Percentiles rank a stretch among this genome's conserved stretches.
phyloP scores from a whole-genome alignment of 1,140 invertebrate genomes.

The Sipha flava region DNA sequence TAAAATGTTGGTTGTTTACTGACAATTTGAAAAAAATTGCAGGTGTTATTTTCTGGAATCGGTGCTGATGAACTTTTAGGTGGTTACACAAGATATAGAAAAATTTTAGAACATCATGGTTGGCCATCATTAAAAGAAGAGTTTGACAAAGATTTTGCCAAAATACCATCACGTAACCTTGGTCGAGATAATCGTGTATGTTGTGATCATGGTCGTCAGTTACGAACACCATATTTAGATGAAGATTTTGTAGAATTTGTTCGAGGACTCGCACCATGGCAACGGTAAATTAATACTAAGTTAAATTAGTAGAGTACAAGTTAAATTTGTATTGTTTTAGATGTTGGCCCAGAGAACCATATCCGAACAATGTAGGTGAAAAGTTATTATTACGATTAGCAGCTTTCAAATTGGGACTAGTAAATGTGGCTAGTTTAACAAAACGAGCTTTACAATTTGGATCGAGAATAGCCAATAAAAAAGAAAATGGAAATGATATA shows the following conservation, averaged over 20 bases:
- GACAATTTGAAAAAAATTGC: no score
- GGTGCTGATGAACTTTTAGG: conserved; percentile 96
- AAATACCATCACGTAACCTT: conserved; percentile 85
- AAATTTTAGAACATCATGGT: conserved; percentile 55
- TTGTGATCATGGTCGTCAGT: conserved; percentile 66
- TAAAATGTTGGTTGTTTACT: no score
- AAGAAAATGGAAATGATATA: conserved; percentile 76
- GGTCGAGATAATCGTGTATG: conserved; percentile 87
- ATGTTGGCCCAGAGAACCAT: conserved; percentile 19
- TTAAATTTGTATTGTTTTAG: conserved; percentile 1
- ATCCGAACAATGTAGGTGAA: conserved; percentile 72
- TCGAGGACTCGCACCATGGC: conserved; percentile 58
- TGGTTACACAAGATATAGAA: conserved; percentile 83
- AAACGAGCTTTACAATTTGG: conserved; percentile 97
- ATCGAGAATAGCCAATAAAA: conserved; percentile 86
- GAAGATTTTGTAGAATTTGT: conserved; percentile 75
- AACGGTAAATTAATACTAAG: conserved; percentile 55
- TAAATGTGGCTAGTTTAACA: conserved; percentile 57
- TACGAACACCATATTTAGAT: conserved; percentile 88
- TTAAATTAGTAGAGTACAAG: no score
- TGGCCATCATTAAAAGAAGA: conserved; percentile 61
- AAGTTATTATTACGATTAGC: conserved; percentile 80
- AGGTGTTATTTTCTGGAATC: conserved; percentile 82
- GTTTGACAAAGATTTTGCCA: conserved; percentile 65
- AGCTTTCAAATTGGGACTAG: conserved; percentile 63